Base-by-base conservation (phyloP, 2,888 invertebrate genomes). In the Andrena bicolor region DNA sequence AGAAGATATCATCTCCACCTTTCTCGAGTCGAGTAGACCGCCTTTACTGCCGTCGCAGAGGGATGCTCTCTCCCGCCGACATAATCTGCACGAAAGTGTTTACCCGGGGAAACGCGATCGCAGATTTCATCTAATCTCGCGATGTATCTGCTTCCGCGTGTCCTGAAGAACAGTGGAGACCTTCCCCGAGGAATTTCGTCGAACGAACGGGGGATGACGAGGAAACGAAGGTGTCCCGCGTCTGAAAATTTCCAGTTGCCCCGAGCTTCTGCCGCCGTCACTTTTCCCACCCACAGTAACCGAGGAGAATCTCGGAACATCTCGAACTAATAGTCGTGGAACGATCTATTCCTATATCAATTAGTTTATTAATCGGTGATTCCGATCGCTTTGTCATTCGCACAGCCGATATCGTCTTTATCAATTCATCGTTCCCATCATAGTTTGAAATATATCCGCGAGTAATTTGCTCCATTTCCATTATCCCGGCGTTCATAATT, bases 1-100 rank as follows among this genome's bases (percentile, higher is more conserved):
- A 92, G 88, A 89, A 90, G 92, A 92, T 92, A 92, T 86, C 88
- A 92, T 92, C 91, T 87, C 82, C 82, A 71, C 85, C 86, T 79
- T 86, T 85, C 80, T 80, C 79, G 76, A 82, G 78, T 76, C 80
- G 80, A 78, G 77, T 86, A 64, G 76, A 72, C 77, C 48, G 72
- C 75, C 56, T 69, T 71, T 66, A 41, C 28, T n/a, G 51, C 69
- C 69, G 70, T 74, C 60, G 35, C 71, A 41, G 30, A 61, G 78
- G 74, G 70, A 68, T 80, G 72, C 65, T 80, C 64, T 41, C 75
- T 65, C 68, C 66, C 76, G 85, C 82, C 85, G 86, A 84, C 88
- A 84, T 90, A 90, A 90, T 90, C 90, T 86, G 75, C 81, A 76
- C 86, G 83, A 90, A 89, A 90, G 89, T 91, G 91, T 91, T 91